Evolutionary conservation across 1,140 invertebrate species (phyloP), one percentile per base, ranked within the genome.

Genomic region (Caenorhabditis latens): DNA sequence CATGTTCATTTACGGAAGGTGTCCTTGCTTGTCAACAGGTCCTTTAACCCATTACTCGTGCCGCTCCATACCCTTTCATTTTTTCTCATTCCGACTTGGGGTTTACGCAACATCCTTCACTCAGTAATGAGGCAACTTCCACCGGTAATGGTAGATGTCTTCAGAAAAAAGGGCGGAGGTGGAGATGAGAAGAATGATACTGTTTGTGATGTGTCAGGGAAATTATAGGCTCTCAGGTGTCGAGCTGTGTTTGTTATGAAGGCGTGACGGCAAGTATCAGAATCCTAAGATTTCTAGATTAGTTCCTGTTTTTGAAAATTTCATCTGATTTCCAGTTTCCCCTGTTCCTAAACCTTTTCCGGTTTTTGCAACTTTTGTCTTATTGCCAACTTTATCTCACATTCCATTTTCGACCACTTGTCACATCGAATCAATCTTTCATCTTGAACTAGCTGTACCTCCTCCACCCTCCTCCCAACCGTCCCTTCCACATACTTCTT

Each of bases 1-100:
- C 71, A 79, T 79, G 71, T 79, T 79, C 71, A 79, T 79, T 79
- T 79, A 79, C 71, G 71, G 71, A 79, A 79, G 43, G 71, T 79
- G 71, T 79, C 71, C 71, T 79, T 79, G 71, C 71, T 79, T 79
- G 71, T 79, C 71, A 79, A 48, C 71, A 79, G 71, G 46, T 79
- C 71, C 71, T 79, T 79, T 79, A 79, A 50, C 71, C 71, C 71
- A 79, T 79, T 79, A 79, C 71, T 13, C 71, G 71, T 79, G 71
- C 71, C 71, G 71, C 71, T 79, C 71, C 71, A 79, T 79, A 79
- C 71, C 65, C 71, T 50, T 50, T 79, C 46, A 48, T 50, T 79
- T 79, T 79, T 79, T 79, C 71, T 50, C 46, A 48, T 50, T 79
- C 71, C 71, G 71, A 79, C 71, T 79, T 79, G 40, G 8, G 61